A percentile compares a stretch with the other conserved stretches of the same genome.
phyloP scores from a whole-genome alignment of 2,113 vertebrate species.

The Oxyura jamaicensis region DNA sequence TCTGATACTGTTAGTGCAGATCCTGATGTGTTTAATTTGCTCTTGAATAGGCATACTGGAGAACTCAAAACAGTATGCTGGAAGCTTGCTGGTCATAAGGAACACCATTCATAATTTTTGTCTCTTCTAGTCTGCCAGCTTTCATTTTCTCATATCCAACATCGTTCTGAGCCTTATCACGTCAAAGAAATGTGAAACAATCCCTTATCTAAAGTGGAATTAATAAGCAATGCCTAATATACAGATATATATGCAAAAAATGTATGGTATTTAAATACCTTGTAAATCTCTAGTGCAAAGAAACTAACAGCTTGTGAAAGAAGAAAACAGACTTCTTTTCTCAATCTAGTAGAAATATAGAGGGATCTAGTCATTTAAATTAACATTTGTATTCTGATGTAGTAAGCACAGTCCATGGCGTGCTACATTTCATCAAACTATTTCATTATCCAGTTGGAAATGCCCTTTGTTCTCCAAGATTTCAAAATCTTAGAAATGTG shows the following conservation, averaged over 20 bases:
- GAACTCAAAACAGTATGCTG: neutral
- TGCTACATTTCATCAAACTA: neutral
- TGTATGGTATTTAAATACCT: neutral
- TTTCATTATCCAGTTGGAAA: neutral
- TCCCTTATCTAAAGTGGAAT: neutral
- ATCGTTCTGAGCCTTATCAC: neutral
- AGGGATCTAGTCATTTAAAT: neutral
- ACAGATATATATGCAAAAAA: neutral
- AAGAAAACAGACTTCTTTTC: neutral
- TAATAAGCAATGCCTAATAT: neutral
- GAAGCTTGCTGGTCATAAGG: neutral
- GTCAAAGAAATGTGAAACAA: neutral
- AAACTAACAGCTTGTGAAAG: neutral
- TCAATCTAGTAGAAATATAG: neutral
- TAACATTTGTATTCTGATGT: neutral
- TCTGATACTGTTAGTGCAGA: neutral
- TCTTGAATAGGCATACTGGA: neutral
- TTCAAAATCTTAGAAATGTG: neutral
- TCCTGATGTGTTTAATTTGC: neutral
- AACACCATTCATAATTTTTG: neutral
- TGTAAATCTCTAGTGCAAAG: neutral
- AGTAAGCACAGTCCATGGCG: neutral
- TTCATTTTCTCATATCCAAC: neutral
- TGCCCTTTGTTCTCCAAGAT: neutral
- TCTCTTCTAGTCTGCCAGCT: neutral